Evolutionary conservation across 2,113 vertebrate genomes (phyloP).

Genomic region (Noturus placidus): DNA sequence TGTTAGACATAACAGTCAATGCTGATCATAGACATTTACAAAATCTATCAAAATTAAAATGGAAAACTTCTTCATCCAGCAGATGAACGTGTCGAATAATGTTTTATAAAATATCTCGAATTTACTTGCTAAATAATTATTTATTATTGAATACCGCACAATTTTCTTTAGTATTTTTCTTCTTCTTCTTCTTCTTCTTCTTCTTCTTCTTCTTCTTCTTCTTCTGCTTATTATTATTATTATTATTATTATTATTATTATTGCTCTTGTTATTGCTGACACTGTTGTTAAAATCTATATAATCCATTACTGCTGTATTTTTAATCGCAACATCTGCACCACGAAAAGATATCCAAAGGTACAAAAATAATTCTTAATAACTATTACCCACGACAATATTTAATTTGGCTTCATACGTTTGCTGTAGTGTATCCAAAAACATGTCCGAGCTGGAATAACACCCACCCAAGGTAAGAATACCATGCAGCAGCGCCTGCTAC

Average conservation of each 20-base stretch:
- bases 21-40: slow-evolving; percentile 20
- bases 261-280: neutral
- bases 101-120: neutral
- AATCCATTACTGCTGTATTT: neutral
- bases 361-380: neutral
- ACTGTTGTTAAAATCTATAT: neutral
- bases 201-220: neutral
- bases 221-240: neutral
- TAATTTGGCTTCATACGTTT: neutral
- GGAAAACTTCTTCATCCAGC: slow-evolving; percentile 3
- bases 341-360: neutral
- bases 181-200: neutral
- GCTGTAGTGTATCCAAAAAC: neutral
- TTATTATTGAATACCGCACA: neutral
- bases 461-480: neutral
- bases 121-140: neutral
- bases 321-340: neutral
- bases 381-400: neutral
- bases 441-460: neutral
- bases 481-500: neutral
- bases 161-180: neutral
- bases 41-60: slow-evolving; percentile 17
- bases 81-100: slow-evolving; percentile 1
- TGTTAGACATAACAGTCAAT: slow-evolving; percentile 44
- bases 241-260: neutral